Conservation (phyloP, 2,797 vertebrate species). For the Graptemys geographica region DNA sequence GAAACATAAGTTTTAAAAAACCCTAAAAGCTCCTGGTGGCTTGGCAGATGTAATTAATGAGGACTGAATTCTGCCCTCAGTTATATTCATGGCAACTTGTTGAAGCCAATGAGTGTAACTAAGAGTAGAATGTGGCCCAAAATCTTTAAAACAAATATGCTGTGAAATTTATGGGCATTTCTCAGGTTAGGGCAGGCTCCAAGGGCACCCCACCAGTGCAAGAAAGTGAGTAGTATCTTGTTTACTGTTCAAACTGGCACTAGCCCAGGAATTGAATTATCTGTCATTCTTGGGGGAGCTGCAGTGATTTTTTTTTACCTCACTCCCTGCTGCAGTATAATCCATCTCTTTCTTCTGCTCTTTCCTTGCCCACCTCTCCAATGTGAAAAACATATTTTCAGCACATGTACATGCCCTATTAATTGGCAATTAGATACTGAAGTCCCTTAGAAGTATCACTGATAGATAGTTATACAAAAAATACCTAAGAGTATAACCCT, state of each 20-base stretch:
- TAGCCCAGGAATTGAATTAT: background rate
- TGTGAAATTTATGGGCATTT: background rate
- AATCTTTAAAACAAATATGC: background rate
- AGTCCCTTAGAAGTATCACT: background rate
- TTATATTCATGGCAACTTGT: background rate
- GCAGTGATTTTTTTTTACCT: background rate
- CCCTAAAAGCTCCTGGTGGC: too few species aligned
- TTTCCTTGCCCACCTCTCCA: background rate
- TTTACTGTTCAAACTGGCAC: fast-evolving
- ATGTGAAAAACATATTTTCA: background rate
- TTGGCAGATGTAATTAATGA: background rate
- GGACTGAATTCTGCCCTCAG: background rate
- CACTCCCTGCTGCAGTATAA: background rate
- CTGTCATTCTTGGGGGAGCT: background rate
- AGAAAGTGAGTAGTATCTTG: background rate
- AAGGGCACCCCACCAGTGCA: background rate
- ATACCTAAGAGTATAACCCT: fast-evolving
- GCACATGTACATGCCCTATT: background rate
- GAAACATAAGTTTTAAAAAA: background rate
- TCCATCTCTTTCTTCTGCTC: background rate
- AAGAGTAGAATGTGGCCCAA: background rate
- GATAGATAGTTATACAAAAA: background rate
- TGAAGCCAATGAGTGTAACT: background rate
- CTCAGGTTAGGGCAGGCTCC: background rate
- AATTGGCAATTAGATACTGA: background rate